These are phyloP conservation scores for Maccullochella peelii DNA, from an alignment of 2,113 vertebrate species.

Conservation along the genomic window DNA sequence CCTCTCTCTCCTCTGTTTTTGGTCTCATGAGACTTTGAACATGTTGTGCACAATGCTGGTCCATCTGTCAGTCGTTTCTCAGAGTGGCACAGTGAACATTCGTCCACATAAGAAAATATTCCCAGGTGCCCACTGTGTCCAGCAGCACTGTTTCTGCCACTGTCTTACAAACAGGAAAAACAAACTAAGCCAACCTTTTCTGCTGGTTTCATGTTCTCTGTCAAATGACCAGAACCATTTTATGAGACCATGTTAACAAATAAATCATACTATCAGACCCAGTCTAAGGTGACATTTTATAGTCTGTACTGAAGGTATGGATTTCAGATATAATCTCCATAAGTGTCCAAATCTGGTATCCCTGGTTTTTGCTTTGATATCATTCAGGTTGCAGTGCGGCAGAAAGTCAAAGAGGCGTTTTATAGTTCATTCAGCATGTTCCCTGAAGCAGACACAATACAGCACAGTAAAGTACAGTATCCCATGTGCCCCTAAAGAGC, in stretches of 20 bases:
- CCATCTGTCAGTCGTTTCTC: slow-evolving; percentile 21
- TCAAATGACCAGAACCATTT: neutral
- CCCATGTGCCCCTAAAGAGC: neutral
- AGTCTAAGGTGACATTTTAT: neutral
- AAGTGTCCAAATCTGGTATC: neutral
- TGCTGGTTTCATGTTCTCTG: neutral
- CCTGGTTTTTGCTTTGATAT: neutral
- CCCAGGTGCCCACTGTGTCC: neutral
- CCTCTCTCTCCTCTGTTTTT: too few relatives aligned
- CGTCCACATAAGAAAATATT: neutral
- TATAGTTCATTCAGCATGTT: neutral
- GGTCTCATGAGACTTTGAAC: neutral
- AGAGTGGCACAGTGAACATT: neutral
- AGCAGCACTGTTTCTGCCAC: neutral
- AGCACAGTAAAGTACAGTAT: neutral
- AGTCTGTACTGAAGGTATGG: neutral
- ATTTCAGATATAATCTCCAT: neutral
- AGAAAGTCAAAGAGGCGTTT: neutral
- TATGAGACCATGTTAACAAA: neutral
- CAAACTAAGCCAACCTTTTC: neutral
- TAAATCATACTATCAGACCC: neutral
- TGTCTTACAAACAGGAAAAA: neutral
- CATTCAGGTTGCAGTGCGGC: neutral
- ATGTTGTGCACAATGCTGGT: neutral
- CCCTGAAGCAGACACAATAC: neutral